A percentile compares a stretch with the other conserved stretches of the same genome.
These are phyloP conservation scores for Leptobrachium ailaonicum DNA, from an alignment of 2,113 vertebrate species.

Conservation along the genomic window DNA sequence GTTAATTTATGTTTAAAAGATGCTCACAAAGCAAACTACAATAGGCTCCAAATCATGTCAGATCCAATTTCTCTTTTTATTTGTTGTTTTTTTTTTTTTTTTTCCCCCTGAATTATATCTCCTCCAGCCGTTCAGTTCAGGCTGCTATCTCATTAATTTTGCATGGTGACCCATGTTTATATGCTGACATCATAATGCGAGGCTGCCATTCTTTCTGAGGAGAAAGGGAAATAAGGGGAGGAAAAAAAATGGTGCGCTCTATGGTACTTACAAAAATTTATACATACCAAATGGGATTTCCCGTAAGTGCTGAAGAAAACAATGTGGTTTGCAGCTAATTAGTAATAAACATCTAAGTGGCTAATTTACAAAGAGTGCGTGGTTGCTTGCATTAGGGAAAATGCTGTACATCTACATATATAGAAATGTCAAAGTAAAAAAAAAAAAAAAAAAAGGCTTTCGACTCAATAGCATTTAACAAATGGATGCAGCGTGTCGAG, in stretches of 20 bases:
- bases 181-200: slow-evolving; percentile 10
- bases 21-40: not conserved
- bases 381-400: slow-evolving; percentile 33
- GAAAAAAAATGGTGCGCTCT: slow-evolving; percentile 20
- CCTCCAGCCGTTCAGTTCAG: not conserved
- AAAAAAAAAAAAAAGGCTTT: no score
- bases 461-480: no score
- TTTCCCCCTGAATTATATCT: not conserved
- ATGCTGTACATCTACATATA: slow-evolving; percentile 14
- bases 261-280: slow-evolving; percentile 40
- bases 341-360: slow-evolving; percentile 25
- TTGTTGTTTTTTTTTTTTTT: not conserved
- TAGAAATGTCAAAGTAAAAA: not conserved
- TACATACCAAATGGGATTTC: slow-evolving; percentile 33
- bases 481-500: no score
- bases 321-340: slow-evolving; percentile 11
- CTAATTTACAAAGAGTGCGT: slow-evolving; percentile 28
- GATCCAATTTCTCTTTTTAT: not conserved
- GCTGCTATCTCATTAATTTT: slow-evolving; percentile 31
- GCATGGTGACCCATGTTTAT: not conserved
- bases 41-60: slow-evolving; percentile 5
- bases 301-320: slow-evolving; percentile 1
- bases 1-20: no score
- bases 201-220: slow-evolving; percentile 8
- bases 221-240: not conserved